A percentile compares a stretch with the other conserved stretches of the same genome.
Evolutionary conservation across 2,888 invertebrate species (phyloP).

Genomic region (Acronicta leporina): DNA sequence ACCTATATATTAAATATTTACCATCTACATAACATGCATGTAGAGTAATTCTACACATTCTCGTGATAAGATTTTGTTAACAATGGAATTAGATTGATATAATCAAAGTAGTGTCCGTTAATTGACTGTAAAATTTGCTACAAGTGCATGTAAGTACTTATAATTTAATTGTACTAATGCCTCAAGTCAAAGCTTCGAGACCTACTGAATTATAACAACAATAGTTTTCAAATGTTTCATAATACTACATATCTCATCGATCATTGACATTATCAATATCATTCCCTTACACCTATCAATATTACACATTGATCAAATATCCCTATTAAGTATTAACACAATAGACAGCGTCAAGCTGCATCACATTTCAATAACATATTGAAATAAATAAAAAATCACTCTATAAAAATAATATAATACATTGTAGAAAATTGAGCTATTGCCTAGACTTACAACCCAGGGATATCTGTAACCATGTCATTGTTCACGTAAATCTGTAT

Average conservation of each 20-base stretch:
- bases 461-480: conserved; percentile 86
- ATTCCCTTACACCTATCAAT: conserved; percentile 76
- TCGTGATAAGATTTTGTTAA: conserved; percentile 40
- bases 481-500: conserved; percentile 54
- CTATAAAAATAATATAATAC: conserved; percentile 74
- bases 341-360: conserved; percentile 82
- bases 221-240: conserved; percentile 69
- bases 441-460: conserved; percentile 87
- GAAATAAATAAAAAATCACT: conserved; percentile 77
- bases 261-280: conserved; percentile 75
- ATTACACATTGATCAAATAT: conserved; percentile 77
- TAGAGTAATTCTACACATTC: conserved; percentile 27
- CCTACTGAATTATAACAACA: conserved; percentile 71
- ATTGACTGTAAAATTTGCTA: conserved; percentile 71
- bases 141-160: conserved; percentile 66
- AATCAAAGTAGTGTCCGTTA: conserved; percentile 58
- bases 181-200: conserved; percentile 68
- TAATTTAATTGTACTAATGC: conserved; percentile 72
- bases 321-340: conserved; percentile 73
- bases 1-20: conserved; percentile 49
- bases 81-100: conserved; percentile 40
- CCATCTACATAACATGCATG: conserved; percentile 60
- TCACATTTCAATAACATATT: conserved; percentile 78
- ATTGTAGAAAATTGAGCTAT: conserved; percentile 83
- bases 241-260: conserved; percentile 72